These are phyloP conservation scores for Antrozous pallidus DNA, from an alignment of 2,797 vertebrate species.

Conservation along the genomic window DNA sequence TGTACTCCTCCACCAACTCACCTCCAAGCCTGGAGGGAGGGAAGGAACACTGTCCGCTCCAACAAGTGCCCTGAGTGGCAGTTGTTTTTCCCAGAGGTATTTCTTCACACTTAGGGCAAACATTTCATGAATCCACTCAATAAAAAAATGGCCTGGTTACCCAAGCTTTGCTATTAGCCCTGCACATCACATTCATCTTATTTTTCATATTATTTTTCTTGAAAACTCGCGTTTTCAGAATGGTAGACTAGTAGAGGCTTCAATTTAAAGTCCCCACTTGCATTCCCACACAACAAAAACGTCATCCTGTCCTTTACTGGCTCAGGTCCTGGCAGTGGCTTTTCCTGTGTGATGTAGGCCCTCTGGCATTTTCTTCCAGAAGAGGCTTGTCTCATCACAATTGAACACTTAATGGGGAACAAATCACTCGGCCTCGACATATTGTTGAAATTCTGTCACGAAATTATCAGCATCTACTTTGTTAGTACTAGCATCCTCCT, in stretches of 20 bases:
- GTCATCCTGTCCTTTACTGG: neutral
- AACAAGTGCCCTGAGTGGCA: neutral
- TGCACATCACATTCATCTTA: neutral
- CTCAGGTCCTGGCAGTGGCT: neutral
- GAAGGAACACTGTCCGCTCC: neutral
- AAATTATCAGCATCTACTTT: neutral
- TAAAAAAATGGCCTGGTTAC: neutral
- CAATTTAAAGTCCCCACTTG: neutral
- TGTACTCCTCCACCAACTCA: neutral
- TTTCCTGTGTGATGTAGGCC: neutral
- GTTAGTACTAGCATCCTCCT: neutral
- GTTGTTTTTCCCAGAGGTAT: neutral
- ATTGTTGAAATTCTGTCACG: neutral
- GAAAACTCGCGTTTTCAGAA: neutral
- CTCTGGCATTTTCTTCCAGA: neutral
- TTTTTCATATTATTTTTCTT: neutral
- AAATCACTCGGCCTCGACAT: neutral
- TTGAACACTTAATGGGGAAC: neutral
- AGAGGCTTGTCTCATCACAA: neutral
- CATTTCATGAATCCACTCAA: neutral
- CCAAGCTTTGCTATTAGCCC: neutral
- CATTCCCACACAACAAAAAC: neutral
- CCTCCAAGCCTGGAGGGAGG: neutral
- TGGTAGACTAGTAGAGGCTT: neutral
- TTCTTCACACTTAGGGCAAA: neutral